Base-by-base conservation (phyloP, 2,888 invertebrate species). In the Epinotia ramella region DNA sequence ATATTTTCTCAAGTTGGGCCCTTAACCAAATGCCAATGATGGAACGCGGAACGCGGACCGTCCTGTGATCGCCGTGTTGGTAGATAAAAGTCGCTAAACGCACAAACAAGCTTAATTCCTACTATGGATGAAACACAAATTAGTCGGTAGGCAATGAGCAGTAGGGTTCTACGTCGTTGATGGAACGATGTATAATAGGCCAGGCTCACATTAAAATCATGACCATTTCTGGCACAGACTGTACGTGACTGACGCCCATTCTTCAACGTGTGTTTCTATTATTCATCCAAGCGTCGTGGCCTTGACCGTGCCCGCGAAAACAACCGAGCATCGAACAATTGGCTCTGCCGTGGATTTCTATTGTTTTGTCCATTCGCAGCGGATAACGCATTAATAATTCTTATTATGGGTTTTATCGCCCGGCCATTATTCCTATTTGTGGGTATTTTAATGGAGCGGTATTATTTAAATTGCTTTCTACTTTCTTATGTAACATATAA, bases 241-340 rank as follows among this genome's bases (percentile, higher is more conserved):
- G 40, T 40, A 53, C 53, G 53, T 53, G 53, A 53, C 53, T 53
- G n/a, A n/a, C n/a, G 2, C 20, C 40, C 20, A 57, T 40, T 57
- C 40, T 24, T 40, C 1, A 20, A 24, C 40, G 56, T 18, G 46
- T n/a, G 28, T 40, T 46, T 69, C 68, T 59, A 49, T 66, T 70
- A 77, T 66, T 65, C 66, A 77, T 16, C 60, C n/a, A 49, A 57
- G 18, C 69, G 66, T 60, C 44, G 49, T 18, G 63, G 65, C 80
- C 80, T 80, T 80, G 80, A 79, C 80, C 79, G 78, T 79, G 80
- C 64, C 78, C 77, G 79, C 62, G 68, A 73, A 74, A 77, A 76
- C 75, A 76, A 69, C 68, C 49, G 59, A 71, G 18, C 63, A 53
- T 66, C 18, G 40, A 28, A 59, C 65, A 28, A 60, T 73, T 49